Evolutionary conservation across 2,113 vertebrate genomes (phyloP).

Genomic region (Nothobranchius furzeri): DNA sequence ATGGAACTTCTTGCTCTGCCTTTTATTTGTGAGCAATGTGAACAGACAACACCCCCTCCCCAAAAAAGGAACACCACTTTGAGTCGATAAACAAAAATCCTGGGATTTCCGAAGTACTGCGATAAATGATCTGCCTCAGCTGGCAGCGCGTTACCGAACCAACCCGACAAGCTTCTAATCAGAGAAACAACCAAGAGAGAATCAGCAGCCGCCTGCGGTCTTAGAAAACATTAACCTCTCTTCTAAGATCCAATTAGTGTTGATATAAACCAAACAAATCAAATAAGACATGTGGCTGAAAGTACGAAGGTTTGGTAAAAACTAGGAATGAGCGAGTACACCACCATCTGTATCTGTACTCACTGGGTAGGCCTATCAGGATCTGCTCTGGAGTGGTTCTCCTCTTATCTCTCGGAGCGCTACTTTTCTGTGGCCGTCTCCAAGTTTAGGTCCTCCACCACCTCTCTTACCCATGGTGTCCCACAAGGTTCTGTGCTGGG

Average conservation of each 20-base stretch:
- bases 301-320: no score
- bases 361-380: no score
- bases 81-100: background rate
- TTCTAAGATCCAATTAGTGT: background rate
- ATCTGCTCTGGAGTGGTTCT: no score
- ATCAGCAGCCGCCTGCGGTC: background rate
- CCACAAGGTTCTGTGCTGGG: no score
- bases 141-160: background rate
- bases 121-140: background rate
- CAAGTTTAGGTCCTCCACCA: no score
- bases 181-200: background rate
- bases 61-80: background rate
- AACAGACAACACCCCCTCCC: background rate
- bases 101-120: background rate
- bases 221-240: background rate
- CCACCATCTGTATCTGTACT: no score
- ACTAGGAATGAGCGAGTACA: no score
- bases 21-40: background rate
- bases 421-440: no score
- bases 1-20: background rate
- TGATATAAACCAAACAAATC: background rate
- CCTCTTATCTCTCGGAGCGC: no score
- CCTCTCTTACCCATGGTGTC: no score
- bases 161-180: background rate
- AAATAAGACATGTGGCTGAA: background rate